phyloP scores from a whole-genome alignment of 2,888 invertebrate species.

The Diachrysia chrysitis region DNA sequence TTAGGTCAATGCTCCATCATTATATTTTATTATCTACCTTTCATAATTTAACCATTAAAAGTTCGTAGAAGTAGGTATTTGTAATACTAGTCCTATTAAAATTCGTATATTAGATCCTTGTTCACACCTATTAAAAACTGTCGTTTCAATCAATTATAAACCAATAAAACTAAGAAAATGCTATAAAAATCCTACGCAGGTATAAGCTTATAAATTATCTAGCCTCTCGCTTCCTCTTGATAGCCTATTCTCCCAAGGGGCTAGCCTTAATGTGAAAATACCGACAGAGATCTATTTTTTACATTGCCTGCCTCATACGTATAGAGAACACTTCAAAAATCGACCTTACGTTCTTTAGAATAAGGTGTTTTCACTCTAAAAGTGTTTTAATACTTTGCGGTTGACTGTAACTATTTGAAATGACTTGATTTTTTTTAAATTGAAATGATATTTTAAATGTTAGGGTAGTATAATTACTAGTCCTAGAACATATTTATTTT shows the following conservation, averaged over 20 bases:
- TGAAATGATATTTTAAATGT: conserved; percentile 17
- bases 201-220: conserved; percentile 43
- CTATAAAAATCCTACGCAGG: conserved; percentile 36
- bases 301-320: conserved; percentile 22
- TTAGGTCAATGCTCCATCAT: background rate
- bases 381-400: background rate
- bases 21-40: too few relatives aligned
- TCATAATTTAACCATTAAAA: too few relatives aligned
- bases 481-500: background rate
- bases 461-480: background rate
- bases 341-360: background rate
- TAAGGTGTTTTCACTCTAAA: background rate
- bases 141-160: conserved; percentile 37
- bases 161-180: conserved; percentile 40
- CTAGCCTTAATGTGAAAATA: conserved; percentile 50
- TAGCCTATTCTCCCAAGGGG: conserved; percentile 43
- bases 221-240: conserved; percentile 35
- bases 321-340: background rate
- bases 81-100: background rate
- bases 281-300: conserved; percentile 45
- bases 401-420: background rate
- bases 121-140: background rate
- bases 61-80: background rate
- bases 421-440: conserved; percentile 27
- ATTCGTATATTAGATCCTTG: background rate